Base-by-base conservation (phyloP, 1,140 invertebrate species). In the Battus philenor region DNA sequence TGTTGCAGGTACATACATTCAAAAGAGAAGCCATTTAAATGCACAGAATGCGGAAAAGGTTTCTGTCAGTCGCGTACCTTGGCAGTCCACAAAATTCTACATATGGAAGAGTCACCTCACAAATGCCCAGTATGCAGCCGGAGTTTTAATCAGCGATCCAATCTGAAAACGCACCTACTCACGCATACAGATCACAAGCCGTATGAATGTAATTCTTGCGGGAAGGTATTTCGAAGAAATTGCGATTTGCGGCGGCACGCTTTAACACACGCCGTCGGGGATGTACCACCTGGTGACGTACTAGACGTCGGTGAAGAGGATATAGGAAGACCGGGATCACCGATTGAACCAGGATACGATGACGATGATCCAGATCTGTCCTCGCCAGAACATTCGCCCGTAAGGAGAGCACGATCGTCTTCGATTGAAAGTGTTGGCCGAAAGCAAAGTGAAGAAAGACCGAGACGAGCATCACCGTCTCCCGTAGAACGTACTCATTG, bases 1-100 rank as follows among this genome's bases (percentile, higher is more conserved):
- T 24, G 20, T 83, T 77, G 78, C 87, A 96, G 94, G 68, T 98
- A 97, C 85, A 98, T 98, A 52, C 97, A 99, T 87, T 96, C 95
- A 30, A 98, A 98, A 75, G 95, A 98, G 77, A 98, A 98, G 75
- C 97, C 97, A 0, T 99, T 97, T 87, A 98, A 97, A 69, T 99
- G 97, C 77, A 90, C 88, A 1, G 95, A 97, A 60, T 99, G 97
- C 75, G 95, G 96, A 1, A 98, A 98, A 86, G 97, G 96, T 2
- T 99, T 99, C 78, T 98, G 97, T 70, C 97, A 98, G 68, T 96
- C 94, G 3, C 87, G 97, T 17, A 98, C 97, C 2, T 86, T 99
- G 50, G 95, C 96, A 0, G 95, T 97, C 0, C 97, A 99, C 84
- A 95, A 93, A 76, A 95, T 95, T 47, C 88, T 95, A 1, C 95